Conservation (phyloP, 1,140 invertebrate species). For the Conus betulinus region DNA sequence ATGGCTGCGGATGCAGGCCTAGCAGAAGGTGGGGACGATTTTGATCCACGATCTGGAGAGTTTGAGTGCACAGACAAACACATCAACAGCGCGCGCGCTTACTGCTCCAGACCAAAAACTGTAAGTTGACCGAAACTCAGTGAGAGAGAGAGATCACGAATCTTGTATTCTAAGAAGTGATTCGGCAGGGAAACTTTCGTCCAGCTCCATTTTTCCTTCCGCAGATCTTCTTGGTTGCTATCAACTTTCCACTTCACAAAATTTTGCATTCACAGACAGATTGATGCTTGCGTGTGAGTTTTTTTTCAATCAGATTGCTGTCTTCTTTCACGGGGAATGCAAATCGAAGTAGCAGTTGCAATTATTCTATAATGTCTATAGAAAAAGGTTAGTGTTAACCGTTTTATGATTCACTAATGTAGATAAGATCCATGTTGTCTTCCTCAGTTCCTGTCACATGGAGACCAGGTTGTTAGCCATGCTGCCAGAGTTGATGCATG, state of each 20-base stretch:
- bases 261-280: neutral
- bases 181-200: neutral
- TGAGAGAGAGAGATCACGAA: neutral
- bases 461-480: too few species aligned
- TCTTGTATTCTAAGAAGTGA: neutral
- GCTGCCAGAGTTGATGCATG: too few species aligned
- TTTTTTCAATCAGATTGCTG: too few species aligned
- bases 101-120: conserved; percentile 49
- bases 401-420: too few species aligned
- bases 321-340: too few species aligned
- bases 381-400: too few species aligned
- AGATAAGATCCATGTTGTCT: too few species aligned
- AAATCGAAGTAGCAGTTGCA: too few species aligned
- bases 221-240: neutral
- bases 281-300: too few species aligned
- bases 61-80: conserved; percentile 50
- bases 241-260: neutral
- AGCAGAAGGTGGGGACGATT: conserved; percentile 49
- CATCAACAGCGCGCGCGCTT: conserved; percentile 48
- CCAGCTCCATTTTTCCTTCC: neutral
- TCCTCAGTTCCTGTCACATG: too few species aligned
- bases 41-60: conserved; percentile 48
- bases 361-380: too few species aligned
- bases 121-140: conserved; percentile 35
- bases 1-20: conserved; percentile 48